Conservation (phyloP, 2,888 invertebrate species). For the Plebejus anna region DNA sequence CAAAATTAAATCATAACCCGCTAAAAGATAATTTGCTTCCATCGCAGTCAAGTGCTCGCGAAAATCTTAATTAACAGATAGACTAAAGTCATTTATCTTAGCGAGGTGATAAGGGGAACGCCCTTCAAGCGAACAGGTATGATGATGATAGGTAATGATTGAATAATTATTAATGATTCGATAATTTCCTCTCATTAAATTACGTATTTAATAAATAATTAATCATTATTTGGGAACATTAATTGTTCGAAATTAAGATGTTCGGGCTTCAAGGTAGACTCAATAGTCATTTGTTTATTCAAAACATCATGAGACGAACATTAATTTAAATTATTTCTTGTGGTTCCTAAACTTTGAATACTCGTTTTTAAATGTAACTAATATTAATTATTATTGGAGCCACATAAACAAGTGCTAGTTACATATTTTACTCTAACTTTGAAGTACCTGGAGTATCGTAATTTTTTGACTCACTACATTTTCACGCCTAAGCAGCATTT, state of each 20-base stretch:
- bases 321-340: neutral
- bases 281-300: conserved; percentile 19
- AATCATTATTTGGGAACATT: conserved; percentile 35
- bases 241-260: conserved; percentile 29
- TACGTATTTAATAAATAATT: conserved; percentile 31
- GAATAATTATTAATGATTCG: conserved; percentile 46
- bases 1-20: conserved; percentile 36
- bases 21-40: conserved; percentile 59
- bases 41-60: conserved; percentile 72
- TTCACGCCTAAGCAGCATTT: neutral
- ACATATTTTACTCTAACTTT: neutral
- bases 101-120: conserved; percentile 64
- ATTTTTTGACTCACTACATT: neutral
- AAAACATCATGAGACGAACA: neutral
- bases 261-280: neutral
- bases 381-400: neutral
- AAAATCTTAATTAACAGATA: conserved; percentile 80
- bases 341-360: neutral
- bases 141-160: conserved; percentile 60
- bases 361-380: neutral
- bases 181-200: conserved; percentile 37
- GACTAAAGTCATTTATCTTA: conserved; percentile 66
- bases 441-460: neutral
- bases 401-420: neutral
- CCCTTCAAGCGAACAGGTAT: conserved; percentile 50